Evolutionary conservation across 2,888 invertebrate genomes (phyloP), one percentile per base, ranked within the genome.

Genomic region (Taphrorychus bicolor): DNA sequence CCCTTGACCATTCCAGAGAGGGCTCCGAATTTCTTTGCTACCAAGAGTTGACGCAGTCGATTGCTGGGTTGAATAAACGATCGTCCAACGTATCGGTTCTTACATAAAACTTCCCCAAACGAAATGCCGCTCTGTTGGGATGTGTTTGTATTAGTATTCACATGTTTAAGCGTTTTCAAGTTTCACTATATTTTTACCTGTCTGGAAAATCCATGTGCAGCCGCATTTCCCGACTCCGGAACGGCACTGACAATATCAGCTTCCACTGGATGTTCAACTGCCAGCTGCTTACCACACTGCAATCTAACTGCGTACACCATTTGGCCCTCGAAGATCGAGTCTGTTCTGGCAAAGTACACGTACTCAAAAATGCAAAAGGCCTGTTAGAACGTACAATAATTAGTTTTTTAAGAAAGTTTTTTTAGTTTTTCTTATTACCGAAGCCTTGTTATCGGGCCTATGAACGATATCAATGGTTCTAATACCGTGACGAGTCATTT

Each of bases 321-420:
- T 83, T 96, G 95, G 32, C 95, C 98, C 87, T 98, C 98, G 78
- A 98, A 94, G 78, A 94, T 91, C 79, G 95, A 94, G 82, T 98
- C 98, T 0, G 97, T 91, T 73, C 98, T 84, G 0, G 98, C 97
- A 85, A 99, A 99, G 84, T 99, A 99, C 0, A 99, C 98, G 81
- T 99, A 99, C 83, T 99, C 98, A 83, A 99, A 99, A 78, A 99
- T 98, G 82, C 98, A 99, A 84, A 98, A 97, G 0, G 98, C 97
- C 74, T 94, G 91, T 49, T 70, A 60, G 5, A 19, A 41, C 3
- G 7, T 32, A 9, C 3, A n/a, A n/a, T 32, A 11, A 2, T 32
- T 32, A 51, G 19, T 5, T 16, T 54, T 24, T 14, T 54, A 5
- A 24, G 11, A 9, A 9, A 9, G 32, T 7, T 32, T 2, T 32